Percentiles rank a stretch among this genome's conserved stretches.
These are phyloP conservation scores for Heterodera filipjevi DNA, from an alignment of 2,888 invertebrate genomes.

Conservation along the genomic window DNA sequence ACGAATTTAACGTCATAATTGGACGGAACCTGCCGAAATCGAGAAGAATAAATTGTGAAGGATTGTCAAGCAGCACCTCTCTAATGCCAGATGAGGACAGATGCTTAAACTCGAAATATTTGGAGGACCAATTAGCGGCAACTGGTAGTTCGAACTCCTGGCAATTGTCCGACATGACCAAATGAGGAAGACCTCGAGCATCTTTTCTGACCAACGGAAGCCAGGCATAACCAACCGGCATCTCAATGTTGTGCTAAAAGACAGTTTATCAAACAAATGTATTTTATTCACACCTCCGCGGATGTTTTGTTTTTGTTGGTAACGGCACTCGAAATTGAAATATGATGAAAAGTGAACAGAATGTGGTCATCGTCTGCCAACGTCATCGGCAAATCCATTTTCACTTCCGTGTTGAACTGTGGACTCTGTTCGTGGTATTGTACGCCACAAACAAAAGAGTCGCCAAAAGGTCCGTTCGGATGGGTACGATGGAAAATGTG, in stretches of 20 bases:
- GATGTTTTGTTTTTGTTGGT: slow-evolving; percentile 54
- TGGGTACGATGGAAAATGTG: slow-evolving; percentile 51
- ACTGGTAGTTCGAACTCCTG: slow-evolving; percentile 77
- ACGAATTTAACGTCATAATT: slow-evolving; percentile 90
- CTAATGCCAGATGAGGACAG: background rate
- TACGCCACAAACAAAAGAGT: slow-evolving; percentile 50
- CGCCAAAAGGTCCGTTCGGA: slow-evolving; percentile 51
- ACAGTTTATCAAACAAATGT: background rate
- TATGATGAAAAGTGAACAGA: slow-evolving; percentile 91
- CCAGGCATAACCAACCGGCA: slow-evolving; percentile 91
- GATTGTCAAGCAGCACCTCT: background rate
- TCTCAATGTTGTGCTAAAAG: slow-evolving; percentile 58
- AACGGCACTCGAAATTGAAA: slow-evolving; percentile 78
- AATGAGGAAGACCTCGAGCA: slow-evolving; percentile 42
- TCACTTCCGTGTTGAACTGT: slow-evolving; percentile 71
- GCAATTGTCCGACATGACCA: slow-evolving; percentile 70
- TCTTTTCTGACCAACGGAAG: slow-evolving; percentile 82
- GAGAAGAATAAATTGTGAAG: background rate
- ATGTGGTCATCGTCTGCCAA: slow-evolving; percentile 85
- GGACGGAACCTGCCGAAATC: slow-evolving; percentile 73
- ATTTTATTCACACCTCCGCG: slow-evolving; percentile 42
- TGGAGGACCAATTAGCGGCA: slow-evolving; percentile 83
- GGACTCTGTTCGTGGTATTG: slow-evolving; percentile 64
- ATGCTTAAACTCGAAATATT: slow-evolving; percentile 61
- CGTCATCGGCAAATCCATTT: slow-evolving; percentile 84